Evolutionary conservation across 2,113 vertebrate species (phyloP).

Genomic region (Aix galericulata): DNA sequence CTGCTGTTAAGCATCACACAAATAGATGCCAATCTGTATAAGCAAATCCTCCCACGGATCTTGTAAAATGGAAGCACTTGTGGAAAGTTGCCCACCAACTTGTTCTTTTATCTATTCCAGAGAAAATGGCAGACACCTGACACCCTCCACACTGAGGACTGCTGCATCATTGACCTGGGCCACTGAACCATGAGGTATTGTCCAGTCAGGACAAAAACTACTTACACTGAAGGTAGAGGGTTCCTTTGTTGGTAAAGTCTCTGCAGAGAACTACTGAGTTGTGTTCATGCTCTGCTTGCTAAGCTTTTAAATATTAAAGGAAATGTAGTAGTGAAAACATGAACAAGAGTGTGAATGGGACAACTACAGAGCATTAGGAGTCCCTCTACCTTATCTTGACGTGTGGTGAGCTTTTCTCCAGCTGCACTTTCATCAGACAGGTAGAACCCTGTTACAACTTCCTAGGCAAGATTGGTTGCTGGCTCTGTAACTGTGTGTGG

Average conservation of each 20-base stretch:
- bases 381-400: not conserved
- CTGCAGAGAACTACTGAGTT: not conserved
- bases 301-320: not conserved
- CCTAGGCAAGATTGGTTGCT: not conserved
- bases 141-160: not conserved
- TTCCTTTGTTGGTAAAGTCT: not conserved
- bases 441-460: not conserved
- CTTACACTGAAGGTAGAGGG: not conserved
- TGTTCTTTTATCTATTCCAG: not conserved
- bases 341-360: not conserved
- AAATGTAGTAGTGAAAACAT: not conserved
- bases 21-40: not conserved
- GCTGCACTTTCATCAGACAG: not conserved
- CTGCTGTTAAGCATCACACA: not conserved
- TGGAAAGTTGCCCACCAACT: not conserved
- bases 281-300: not conserved
- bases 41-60: slow-evolving; percentile 33
- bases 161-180: not conserved
- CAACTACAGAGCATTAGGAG: not conserved
- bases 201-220: not conserved
- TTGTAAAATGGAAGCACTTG: slow-evolving; percentile 52
- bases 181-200: not conserved
- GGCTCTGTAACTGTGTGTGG: not conserved
- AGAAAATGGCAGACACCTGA: not conserved
- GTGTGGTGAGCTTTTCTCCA: not conserved